Percentiles rank a stretch among this genome's conserved stretches.
Evolutionary conservation across 2,888 invertebrate species (phyloP).

Genomic region (Hirtodrosophila trivittata): DNA sequence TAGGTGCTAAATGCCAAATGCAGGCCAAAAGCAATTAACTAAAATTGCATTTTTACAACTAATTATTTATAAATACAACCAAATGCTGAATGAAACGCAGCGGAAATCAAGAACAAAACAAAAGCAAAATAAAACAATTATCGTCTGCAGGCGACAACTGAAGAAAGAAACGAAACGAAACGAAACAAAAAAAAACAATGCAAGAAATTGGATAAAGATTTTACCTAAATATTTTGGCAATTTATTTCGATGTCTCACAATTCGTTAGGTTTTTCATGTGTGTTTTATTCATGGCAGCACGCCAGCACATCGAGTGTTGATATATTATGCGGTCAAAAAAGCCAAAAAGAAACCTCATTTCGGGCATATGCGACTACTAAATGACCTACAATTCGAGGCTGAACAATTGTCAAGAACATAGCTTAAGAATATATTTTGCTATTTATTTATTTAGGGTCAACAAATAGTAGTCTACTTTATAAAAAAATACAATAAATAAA

Average conservation of each 20-base stretch:
- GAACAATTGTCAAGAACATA: too few relatives aligned
- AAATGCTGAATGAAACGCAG: slow-evolving; percentile 36
- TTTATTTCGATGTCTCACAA: slow-evolving; percentile 31
- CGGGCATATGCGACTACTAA: neutral
- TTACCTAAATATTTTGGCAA: slow-evolving; percentile 37
- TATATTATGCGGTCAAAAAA: slow-evolving; percentile 17
- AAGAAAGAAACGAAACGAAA: neutral
- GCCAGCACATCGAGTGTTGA: slow-evolving; percentile 35
- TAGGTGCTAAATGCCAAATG: slow-evolving; percentile 16
- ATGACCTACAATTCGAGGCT: too few relatives aligned
- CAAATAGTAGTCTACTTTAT: too few relatives aligned
- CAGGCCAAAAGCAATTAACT: slow-evolving; percentile 28
- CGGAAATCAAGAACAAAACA: slow-evolving; percentile 41
- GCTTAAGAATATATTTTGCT: too few relatives aligned
- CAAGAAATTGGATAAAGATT: slow-evolving; percentile 32
- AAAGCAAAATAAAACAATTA: too few relatives aligned
- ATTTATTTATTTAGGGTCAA: neutral
- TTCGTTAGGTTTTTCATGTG: slow-evolving; percentile 2
- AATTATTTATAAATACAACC: slow-evolving; percentile 64
- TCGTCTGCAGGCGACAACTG: neutral
- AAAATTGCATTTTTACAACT: slow-evolving; percentile 40
- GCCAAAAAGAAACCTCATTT: slow-evolving; percentile 2
- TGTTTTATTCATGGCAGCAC: slow-evolving; percentile 26
- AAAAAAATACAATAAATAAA: too few relatives aligned
- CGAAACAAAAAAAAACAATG: slow-evolving; percentile 4